phyloP scores from a whole-genome alignment of 2,888 invertebrate species.

The Cataglyphis rosenhaueri region DNA sequence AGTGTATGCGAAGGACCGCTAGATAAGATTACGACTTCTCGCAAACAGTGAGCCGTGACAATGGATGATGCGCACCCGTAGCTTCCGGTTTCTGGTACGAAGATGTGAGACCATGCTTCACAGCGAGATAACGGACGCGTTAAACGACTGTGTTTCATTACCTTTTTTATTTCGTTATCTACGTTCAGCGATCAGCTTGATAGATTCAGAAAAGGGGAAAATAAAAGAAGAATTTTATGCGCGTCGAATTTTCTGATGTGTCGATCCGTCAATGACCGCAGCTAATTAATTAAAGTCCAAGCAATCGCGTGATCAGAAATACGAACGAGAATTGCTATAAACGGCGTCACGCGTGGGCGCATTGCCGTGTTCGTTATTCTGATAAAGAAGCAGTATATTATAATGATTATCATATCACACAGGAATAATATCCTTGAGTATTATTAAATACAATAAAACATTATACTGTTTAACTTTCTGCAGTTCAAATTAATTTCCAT shows the following conservation, averaged over 20 bases:
- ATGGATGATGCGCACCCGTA: conserved; percentile 54
- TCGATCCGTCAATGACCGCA: conserved; percentile 39
- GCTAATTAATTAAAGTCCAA: conserved; percentile 68
- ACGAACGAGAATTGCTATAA: conserved; percentile 63
- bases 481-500: neutral
- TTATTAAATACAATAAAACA: neutral
- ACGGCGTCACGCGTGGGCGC: conserved; percentile 59
- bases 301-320: conserved; percentile 77
- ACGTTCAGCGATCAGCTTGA: neutral
- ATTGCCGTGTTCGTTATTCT: conserved; percentile 54
- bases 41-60: conserved; percentile 68
- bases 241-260: conserved; percentile 9
- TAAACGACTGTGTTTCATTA: conserved; percentile 50
- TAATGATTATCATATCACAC: neutral
- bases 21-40: conserved; percentile 80
- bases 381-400: conserved; percentile 30
- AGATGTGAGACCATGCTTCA: conserved; percentile 58
- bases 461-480: neutral
- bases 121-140: conserved; percentile 49
- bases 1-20: conserved; percentile 48
- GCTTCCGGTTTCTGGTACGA: conserved; percentile 71
- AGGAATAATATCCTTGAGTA: neutral
- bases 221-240: neutral
- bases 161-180: neutral
- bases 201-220: neutral